A percentile compares a stretch with the other conserved stretches of the same genome.
These are phyloP conservation scores for Amazona ochrocephala DNA, from an alignment of 2,797 vertebrate species.

Conservation along the genomic window DNA sequence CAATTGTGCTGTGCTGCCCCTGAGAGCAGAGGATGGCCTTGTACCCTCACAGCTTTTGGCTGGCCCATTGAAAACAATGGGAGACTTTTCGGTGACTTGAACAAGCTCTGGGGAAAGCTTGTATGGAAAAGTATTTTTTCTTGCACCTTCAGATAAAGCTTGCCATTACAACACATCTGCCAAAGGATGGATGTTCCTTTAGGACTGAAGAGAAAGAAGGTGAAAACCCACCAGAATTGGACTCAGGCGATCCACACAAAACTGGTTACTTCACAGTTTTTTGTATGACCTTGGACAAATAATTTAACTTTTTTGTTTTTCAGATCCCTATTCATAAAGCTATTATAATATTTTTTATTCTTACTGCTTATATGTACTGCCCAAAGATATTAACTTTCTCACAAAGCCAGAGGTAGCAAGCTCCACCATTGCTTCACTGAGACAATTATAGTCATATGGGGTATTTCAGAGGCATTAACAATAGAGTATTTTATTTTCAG, in stretches of 20 bases:
- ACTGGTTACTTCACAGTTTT: background rate
- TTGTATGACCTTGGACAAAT: background rate
- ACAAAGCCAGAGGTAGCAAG: background rate
- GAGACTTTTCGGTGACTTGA: background rate
- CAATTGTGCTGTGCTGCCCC: background rate
- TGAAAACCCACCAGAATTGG: background rate
- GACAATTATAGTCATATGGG: background rate
- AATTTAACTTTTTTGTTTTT: background rate
- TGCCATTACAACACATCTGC: background rate
- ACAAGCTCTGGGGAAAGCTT: background rate
- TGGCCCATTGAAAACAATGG: background rate
- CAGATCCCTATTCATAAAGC: background rate
- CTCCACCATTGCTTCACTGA: background rate
- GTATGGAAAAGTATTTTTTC: background rate
- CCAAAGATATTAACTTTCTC: background rate
- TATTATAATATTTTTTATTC: background rate
- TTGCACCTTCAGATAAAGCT: background rate
- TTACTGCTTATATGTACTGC: background rate
- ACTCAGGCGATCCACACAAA: background rate
- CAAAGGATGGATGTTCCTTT: background rate
- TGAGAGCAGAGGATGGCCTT: rapidly evolving
- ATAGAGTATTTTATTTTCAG: background rate
- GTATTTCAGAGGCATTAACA: background rate
- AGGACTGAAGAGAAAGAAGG: background rate
- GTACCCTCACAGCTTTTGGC: background rate